Conservation (phyloP, 2,888 invertebrate genomes). For the Plagiodera versicolora region DNA sequence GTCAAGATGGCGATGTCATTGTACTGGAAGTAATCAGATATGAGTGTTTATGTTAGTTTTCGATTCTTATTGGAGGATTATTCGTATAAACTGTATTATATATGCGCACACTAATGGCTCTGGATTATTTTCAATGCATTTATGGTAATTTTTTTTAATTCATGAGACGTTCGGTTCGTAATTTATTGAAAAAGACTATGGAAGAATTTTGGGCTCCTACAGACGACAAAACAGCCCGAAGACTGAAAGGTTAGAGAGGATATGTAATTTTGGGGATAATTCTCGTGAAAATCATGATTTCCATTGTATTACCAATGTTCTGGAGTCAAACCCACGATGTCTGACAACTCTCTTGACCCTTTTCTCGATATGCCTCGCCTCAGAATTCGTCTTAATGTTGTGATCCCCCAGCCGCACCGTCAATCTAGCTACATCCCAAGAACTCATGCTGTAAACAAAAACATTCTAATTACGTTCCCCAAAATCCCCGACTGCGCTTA, state of each 20-base stretch:
- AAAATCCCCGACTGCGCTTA: slow-evolving; percentile 58
- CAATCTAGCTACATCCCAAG: slow-evolving; percentile 83
- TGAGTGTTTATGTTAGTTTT: not conserved
- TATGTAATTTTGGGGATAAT: no score
- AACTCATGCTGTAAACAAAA: slow-evolving; percentile 70
- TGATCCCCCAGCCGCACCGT: slow-evolving; percentile 82
- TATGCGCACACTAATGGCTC: no score
- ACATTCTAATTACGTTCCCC: not conserved
- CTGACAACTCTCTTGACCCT: slow-evolving; percentile 82
- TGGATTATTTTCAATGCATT: no score
- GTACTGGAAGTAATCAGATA: slow-evolving; percentile 60
- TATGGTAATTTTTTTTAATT: no score
- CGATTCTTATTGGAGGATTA: not conserved
- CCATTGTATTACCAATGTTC: slow-evolving; percentile 79
- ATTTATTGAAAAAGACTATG: no score
- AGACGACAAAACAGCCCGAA: no score
- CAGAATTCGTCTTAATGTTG: slow-evolving; percentile 74
- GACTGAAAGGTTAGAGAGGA: no score
- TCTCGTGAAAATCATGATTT: no score
- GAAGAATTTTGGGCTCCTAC: no score
- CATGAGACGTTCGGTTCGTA: no score
- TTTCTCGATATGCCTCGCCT: slow-evolving; percentile 76
- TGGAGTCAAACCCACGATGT: slow-evolving; percentile 80
- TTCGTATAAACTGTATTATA: not conserved
- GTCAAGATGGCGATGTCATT: slow-evolving; percentile 84